Evolutionary conservation across 2,797 vertebrate species (phyloP), one percentile per base, ranked within the genome.

Genomic region (Oreochromis grahami): DNA sequence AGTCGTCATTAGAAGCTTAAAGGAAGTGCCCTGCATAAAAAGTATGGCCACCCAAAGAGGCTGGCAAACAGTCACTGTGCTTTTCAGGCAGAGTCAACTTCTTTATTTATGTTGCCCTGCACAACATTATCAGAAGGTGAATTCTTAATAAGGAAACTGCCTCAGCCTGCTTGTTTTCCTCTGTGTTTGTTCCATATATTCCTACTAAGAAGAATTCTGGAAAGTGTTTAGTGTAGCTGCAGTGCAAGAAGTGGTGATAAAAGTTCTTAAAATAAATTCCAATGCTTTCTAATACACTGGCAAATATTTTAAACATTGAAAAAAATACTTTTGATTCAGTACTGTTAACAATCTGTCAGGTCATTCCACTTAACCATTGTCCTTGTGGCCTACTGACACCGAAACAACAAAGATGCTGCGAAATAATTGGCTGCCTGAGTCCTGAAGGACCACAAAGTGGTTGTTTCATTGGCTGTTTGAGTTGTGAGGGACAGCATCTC

Each of bases 41-140:
- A 94, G 81, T 93, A 85, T 90, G 97, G 93, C 97, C 97, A 97
- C 97, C 95, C 97, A 96, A 96, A 96, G 96, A 56, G 87, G 95
- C 86, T 95, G 95, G 95, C 94, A 94, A 93, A 91, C 85, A 81
- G 81, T 94, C 82, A 51, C 86, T 81, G 83, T 87, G 93, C 90
- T 86, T 92, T 92, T 94, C 82, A 95, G 86, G 60, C 87, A 82
- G 88, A 94, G 90, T 94, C 93, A 95, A 93, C 87, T 93, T 84
- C 80, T 93, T 93, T 91, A 86, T 94, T 93, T 89, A 88, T 87
- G 88, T 92, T 80, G 52, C 88, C 78, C 87, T 88, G 82, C 90
- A 90, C 77, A 89, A 84, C 90, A 90, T 90, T 79, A 92, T 93
- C 84, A 86, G 81, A 92, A 80, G 70, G 50, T 53, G 81, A 84